These are phyloP conservation scores for Ctena decussata DNA, from an alignment of 2,888 invertebrate species.

Conservation along the genomic window DNA sequence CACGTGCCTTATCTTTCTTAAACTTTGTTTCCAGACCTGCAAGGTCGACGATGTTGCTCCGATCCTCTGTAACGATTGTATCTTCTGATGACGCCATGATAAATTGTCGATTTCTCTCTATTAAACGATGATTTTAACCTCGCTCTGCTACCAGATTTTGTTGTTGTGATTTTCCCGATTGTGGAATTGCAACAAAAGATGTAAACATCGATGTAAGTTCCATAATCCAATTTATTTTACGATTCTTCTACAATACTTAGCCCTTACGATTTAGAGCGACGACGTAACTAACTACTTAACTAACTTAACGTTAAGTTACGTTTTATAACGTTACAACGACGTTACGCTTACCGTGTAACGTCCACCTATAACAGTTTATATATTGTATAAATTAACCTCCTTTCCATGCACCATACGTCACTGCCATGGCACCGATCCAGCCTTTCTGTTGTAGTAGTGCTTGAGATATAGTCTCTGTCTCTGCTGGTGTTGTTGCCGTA, in stretches of 20 bases:
- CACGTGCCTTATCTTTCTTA: constrained; percentile 2
- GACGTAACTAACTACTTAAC: not conserved
- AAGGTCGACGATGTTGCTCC: not conserved
- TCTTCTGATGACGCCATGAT: not conserved
- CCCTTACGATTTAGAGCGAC: not conserved
- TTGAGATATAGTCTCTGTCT: too few species aligned
- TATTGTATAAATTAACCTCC: not conserved
- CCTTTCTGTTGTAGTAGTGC: too few species aligned
- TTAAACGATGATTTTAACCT: not conserved
- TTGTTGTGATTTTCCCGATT: not conserved
- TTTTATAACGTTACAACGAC: too few species aligned
- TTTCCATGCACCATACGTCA: too few species aligned
- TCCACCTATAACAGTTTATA: too few species aligned
- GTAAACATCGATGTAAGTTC: too few species aligned
- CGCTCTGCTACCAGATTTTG: constrained; percentile 3
- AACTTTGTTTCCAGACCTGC: not conserved
- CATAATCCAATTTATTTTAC: too few species aligned
- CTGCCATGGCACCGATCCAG: too few species aligned
- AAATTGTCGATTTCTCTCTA: not conserved
- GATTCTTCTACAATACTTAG: not conserved
- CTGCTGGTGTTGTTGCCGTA: too few species aligned
- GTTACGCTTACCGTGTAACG: too few species aligned
- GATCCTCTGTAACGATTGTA: not conserved
- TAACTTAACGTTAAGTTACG: not conserved
- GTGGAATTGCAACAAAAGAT: not conserved